A percentile compares a stretch with the other conserved stretches of the same genome.
phyloP scores from a whole-genome alignment of 1,140 invertebrate species.

The Onthophagus taurus region DNA sequence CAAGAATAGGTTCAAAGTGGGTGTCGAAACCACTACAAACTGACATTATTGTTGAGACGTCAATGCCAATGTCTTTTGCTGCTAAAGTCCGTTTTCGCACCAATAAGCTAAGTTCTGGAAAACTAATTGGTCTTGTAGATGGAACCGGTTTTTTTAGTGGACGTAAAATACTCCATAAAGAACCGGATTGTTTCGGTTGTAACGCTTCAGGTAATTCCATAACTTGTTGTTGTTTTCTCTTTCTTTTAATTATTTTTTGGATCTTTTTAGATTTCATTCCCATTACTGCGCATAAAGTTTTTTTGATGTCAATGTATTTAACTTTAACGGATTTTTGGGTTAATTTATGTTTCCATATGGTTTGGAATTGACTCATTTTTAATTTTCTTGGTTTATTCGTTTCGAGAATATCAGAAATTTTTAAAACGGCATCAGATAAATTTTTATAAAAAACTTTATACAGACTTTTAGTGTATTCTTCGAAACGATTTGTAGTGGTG shows the following conservation, averaged over 20 bases:
- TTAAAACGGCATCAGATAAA: not conserved
- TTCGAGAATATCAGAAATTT: conserved; percentile 2
- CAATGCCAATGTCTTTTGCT: not conserved
- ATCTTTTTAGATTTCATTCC: no score
- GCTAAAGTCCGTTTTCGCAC: not conserved
- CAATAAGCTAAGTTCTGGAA: conserved; percentile 1
- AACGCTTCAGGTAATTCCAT: not conserved
- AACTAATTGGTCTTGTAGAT: not conserved
- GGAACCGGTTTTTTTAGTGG: not conserved
- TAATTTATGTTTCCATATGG: no score
- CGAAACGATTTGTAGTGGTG: not conserved
- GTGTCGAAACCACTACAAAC: no score
- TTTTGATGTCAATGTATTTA: conserved; percentile 1
- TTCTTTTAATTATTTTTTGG: not conserved
- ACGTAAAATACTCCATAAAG: conserved; percentile 7
- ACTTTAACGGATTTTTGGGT: conserved; percentile 4
- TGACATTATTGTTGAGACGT: conserved; percentile 8
- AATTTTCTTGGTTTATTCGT: not conserved
- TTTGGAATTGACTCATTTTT: not conserved
- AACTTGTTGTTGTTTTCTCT: not conserved
- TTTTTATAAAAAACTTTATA: conserved; percentile 3
- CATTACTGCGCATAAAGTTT: not conserved
- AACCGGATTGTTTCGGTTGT: not conserved
- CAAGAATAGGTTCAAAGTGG: no score
- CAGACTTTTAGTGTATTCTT: conserved; percentile 5